These are phyloP conservation scores for Altica lythri DNA, from an alignment of 2,888 invertebrate genomes.

Conservation along the genomic window DNA sequence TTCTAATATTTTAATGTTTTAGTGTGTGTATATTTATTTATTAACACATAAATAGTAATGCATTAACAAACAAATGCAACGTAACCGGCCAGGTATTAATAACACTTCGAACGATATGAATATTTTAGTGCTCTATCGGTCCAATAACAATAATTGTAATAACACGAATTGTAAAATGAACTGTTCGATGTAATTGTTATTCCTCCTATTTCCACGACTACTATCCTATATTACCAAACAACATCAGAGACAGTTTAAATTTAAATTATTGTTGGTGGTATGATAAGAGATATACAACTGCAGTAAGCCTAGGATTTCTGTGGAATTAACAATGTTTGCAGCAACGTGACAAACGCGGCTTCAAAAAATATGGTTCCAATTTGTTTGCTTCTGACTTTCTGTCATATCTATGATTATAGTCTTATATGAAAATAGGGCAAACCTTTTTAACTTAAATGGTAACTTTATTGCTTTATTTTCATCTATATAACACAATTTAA, in stretches of 20 bases:
- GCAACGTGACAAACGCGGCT: slow-evolving; percentile 19
- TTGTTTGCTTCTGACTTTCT: slow-evolving; percentile 20
- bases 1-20: too few species aligned
- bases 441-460: too few species aligned
- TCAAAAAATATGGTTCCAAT: slow-evolving; percentile 25
- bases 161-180: slow-evolving; percentile 17
- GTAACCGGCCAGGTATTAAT: neutral
- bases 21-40: too few species aligned
- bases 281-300: slow-evolving; percentile 21
- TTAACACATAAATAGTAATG: too few species aligned
- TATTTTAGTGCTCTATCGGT: slow-evolving; percentile 19
- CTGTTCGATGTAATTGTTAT: slow-evolving; percentile 19
- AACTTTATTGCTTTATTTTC: too few species aligned
- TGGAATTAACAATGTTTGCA: slow-evolving; percentile 27
- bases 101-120: slow-evolving; percentile 20
- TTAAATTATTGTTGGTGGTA: slow-evolving; percentile 20
- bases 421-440: slow-evolving; percentile 17
- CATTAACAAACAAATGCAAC: too few species aligned
- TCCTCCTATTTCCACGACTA: slow-evolving; percentile 10
- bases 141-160: slow-evolving; percentile 17
- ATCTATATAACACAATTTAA: too few species aligned
- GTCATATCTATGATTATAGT: slow-evolving; percentile 21
- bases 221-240: slow-evolving; percentile 14
- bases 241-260: slow-evolving; percentile 10
- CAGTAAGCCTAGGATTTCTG: slow-evolving; percentile 21